These are phyloP conservation scores for Anoplopoma fimbria DNA, from an alignment of 2,113 vertebrate species.

Conservation along the genomic window DNA sequence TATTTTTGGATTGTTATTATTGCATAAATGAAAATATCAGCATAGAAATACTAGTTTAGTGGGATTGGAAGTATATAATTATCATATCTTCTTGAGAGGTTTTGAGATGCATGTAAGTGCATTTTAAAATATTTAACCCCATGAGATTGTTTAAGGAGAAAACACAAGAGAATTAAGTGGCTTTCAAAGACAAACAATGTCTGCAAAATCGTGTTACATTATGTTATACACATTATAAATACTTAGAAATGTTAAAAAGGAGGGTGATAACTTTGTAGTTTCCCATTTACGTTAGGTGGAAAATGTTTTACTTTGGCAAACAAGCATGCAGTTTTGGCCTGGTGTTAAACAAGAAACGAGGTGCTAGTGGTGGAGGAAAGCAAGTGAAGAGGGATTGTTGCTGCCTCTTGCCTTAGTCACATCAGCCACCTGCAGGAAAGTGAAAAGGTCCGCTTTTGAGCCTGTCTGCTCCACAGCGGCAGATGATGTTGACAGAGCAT, in stretches of 20 bases:
- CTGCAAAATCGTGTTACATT: not conserved
- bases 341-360: constrained; percentile 80
- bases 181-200: not conserved
- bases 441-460: constrained; percentile 69
- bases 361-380: constrained; percentile 41
- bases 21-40: not conserved
- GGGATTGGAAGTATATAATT: not conserved
- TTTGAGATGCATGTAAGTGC: not conserved
- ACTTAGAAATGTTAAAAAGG: not conserved
- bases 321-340: constrained; percentile 45
- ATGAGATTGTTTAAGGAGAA: not conserved
- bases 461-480: constrained; percentile 65
- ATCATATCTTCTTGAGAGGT: not conserved
- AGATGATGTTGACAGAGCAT: constrained; percentile 79
- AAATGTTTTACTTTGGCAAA: not conserved
- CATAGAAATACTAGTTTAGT: not conserved
- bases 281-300: not conserved
- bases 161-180: not conserved
- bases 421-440: constrained; percentile 83
- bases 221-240: not conserved
- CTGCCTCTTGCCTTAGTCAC: constrained; percentile 70
- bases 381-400: constrained; percentile 72
- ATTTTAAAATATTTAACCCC: not conserved
- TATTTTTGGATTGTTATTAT: not conserved
- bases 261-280: not conserved